Percentiles rank a stretch among this genome's conserved stretches.
Evolutionary conservation across 2,113 vertebrate species (phyloP).

Genomic region (Pithys albifrons): DNA sequence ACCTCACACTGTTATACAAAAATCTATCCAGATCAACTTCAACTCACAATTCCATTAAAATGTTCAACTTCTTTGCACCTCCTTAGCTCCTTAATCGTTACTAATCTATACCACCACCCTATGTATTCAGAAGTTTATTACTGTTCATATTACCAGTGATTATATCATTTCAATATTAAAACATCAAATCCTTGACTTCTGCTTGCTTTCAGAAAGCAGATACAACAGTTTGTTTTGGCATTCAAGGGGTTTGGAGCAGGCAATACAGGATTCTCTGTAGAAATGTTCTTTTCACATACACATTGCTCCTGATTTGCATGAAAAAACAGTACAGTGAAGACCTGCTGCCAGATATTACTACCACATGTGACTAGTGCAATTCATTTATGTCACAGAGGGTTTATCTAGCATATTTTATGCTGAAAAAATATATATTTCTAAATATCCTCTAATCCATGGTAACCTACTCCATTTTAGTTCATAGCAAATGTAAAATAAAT

Average conservation of each 20-base stretch:
- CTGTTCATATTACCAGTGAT: not conserved
- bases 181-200: not conserved
- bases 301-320: not conserved
- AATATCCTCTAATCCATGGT: not conserved
- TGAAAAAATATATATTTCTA: not conserved
- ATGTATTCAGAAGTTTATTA: not conserved
- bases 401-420: not conserved
- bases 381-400: accelerated
- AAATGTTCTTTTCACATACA: not conserved
- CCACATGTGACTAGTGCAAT: not conserved
- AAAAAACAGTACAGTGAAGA: not conserved
- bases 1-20: not conserved
- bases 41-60: not conserved
- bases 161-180: not conserved
- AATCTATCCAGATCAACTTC: not conserved
- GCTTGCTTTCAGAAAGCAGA: not conserved
- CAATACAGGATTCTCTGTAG: not conserved
- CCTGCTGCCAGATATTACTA: not conserved
- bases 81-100: not conserved
- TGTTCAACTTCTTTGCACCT: not conserved
- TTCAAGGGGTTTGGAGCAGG: not conserved
- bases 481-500: not conserved
- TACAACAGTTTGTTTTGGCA: not conserved
- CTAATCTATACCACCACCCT: not conserved
- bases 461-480: not conserved